Percentiles rank a stretch among this genome's conserved stretches.
These are phyloP conservation scores for Frankliniella intonsa DNA, from an alignment of 2,888 invertebrate genomes.

Conservation along the genomic window DNA sequence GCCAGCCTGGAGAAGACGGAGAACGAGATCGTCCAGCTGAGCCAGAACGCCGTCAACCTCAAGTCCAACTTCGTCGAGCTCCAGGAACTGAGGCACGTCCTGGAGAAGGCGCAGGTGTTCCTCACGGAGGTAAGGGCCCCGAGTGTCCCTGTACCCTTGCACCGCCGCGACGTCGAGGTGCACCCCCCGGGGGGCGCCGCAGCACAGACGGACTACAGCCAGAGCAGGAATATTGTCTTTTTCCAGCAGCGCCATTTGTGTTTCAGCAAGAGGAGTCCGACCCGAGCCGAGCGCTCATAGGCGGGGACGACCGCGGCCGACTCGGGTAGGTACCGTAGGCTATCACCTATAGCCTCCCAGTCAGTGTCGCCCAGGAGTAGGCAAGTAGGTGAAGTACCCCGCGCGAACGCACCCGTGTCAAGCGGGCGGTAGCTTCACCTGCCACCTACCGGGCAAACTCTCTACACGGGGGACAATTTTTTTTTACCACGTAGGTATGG, in stretches of 20 bases:
- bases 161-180: background rate
- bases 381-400: too few relatives aligned
- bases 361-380: too few relatives aligned
- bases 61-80: constrained; percentile 88
- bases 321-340: background rate
- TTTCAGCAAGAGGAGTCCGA: constrained; percentile 28
- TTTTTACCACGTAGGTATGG: too few relatives aligned
- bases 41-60: constrained; percentile 85
- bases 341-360: too few relatives aligned
- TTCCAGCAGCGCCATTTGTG: constrained; percentile 17
- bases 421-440: too few relatives aligned
- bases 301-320: constrained; percentile 1
- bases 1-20: constrained; percentile 94
- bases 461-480: too few relatives aligned
- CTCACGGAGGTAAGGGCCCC: constrained; percentile 62
- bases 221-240: constrained; percentile 18
- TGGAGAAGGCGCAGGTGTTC: constrained; percentile 87
- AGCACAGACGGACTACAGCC: constrained; percentile 18
- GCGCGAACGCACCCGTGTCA: too few relatives aligned
- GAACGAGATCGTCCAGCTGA: constrained; percentile 88
- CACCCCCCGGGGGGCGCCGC: background rate
- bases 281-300: background rate
- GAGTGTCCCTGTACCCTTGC: background rate
- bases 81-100: constrained; percentile 83
- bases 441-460: too few relatives aligned